Conservation (phyloP, 2,113 vertebrate genomes). For the Phrynosoma blainvillii region DNA sequence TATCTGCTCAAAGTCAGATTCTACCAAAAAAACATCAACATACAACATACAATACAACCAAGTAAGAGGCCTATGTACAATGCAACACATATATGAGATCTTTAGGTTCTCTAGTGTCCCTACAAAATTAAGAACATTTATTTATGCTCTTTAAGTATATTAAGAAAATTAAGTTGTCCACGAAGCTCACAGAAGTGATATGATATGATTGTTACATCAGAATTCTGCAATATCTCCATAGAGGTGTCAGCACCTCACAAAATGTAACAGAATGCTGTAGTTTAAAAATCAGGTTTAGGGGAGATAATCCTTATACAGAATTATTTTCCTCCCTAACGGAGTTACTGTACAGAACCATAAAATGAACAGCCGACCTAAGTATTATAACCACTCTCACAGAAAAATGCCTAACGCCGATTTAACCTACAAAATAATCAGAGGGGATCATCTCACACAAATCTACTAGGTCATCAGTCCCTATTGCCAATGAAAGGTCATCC, state of each 20-base stretch:
- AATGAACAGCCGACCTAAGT: not conserved
- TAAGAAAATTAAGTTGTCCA: not conserved
- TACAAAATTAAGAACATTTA: not conserved
- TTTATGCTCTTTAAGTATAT: too few relatives aligned
- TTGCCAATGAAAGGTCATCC: not conserved
- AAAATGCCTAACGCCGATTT: not conserved
- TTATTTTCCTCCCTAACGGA: not conserved
- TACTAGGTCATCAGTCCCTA: not conserved
- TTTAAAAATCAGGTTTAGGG: not conserved
- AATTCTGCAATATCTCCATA: not conserved
- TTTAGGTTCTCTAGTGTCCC: not conserved
- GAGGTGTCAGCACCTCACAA: not conserved
- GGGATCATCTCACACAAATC: not conserved
- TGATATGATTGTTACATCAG: not conserved
- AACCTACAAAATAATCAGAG: not conserved
- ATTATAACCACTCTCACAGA: not conserved
- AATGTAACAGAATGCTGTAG: not conserved
- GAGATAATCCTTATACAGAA: not conserved
- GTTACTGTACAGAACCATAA: not conserved
- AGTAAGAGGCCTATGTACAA: not conserved
- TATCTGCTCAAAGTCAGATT: conserved; percentile 4
- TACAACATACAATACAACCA: not conserved
- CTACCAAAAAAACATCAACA: not conserved
- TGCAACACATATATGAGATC: not conserved
- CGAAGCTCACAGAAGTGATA: not conserved